These are phyloP conservation scores for Apamea monoglypha DNA, from an alignment of 2,888 invertebrate genomes.

Conservation along the genomic window DNA sequence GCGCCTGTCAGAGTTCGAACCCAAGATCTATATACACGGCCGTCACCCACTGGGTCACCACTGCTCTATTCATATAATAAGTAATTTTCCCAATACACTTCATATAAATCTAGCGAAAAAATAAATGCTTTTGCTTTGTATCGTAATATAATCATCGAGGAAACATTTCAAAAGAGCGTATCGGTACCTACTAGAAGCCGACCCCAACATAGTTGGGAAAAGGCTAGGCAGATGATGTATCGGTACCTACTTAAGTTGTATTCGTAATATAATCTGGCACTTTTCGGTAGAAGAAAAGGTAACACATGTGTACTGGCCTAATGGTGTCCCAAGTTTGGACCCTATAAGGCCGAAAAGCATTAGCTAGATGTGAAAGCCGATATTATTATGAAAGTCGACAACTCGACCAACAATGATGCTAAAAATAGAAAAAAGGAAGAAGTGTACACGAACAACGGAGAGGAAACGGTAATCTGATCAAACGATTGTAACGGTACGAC, in stretches of 20 bases:
- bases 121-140: neutral
- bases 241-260: neutral
- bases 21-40: too few species aligned
- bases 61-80: too few species aligned
- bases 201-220: too few species aligned
- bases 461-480: slow-evolving; percentile 19
- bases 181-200: too few species aligned
- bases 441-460: neutral
- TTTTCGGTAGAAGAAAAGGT: neutral
- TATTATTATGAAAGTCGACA: slow-evolving; percentile 41
- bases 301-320: slow-evolving; percentile 9
- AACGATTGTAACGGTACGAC: neutral
- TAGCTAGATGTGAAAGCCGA: slow-evolving; percentile 34
- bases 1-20: too few species aligned
- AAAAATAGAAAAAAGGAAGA: slow-evolving; percentile 20
- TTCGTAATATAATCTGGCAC: neutral
- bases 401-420: slow-evolving; percentile 8
- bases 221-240: too few species aligned
- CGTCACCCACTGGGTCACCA: too few species aligned
- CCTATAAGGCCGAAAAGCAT: slow-evolving; percentile 23
- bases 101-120: neutral
- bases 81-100: neutral
- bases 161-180: neutral
- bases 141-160: neutral
- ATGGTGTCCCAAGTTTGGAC: neutral